Conservation (phyloP, 2,797 vertebrate species). For the Muscicapa comitata region DNA sequence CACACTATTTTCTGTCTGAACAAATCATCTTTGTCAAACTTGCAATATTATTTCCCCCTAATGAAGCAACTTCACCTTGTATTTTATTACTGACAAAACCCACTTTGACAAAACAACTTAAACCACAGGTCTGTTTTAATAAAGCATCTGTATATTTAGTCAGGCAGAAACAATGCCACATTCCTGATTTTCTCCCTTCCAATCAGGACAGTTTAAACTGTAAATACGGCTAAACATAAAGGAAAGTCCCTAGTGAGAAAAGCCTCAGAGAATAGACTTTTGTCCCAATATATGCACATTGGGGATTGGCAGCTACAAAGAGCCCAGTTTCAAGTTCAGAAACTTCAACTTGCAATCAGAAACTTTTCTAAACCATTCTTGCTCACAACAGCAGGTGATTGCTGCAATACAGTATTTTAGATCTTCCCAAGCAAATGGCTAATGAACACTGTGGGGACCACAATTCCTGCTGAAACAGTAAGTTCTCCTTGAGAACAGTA, state of each 20-base stretch:
- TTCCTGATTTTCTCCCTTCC: neutral
- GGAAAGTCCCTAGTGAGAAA: neutral
- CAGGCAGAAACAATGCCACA: neutral
- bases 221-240: neutral
- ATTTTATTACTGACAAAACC: neutral
- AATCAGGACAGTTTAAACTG: neutral
- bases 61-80: neutral
- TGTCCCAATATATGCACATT: neutral
- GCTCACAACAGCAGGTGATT: neutral
- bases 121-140: neutral
- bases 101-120: neutral
- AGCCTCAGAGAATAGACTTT: neutral
- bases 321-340: slow-evolving; percentile 32
- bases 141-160: neutral
- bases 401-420: neutral
- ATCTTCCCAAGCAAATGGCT: slow-evolving; percentile 22
- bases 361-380: neutral
- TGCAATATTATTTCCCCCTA: neutral
- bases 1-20: neutral
- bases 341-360: neutral
- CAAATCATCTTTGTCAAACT: neutral
- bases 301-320: neutral
- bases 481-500: neutral
- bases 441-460: neutral
- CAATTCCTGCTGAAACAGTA: slow-evolving; percentile 2